Base-by-base conservation (phyloP, 2,113 vertebrate species). In the Notarius quadriscutis region DNA sequence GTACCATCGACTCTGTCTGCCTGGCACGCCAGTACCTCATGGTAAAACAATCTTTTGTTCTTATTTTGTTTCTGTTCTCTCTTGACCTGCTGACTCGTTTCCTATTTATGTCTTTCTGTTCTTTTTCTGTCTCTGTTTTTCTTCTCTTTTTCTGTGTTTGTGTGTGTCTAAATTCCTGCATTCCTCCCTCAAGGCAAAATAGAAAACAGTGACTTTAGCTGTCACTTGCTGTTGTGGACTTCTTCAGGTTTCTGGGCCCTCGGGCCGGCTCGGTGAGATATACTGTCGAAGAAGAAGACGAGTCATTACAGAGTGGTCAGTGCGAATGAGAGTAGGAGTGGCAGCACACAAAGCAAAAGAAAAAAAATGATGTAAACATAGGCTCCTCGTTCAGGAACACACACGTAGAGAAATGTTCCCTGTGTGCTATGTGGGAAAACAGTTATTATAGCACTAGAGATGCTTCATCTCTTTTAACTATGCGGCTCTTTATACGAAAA, bases 11-110 rank as follows among this genome's bases (percentile, higher is more conserved):
- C 92, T 97, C 98, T 14, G 98, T 99, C 90, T 99, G 98, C 94
- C 95, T 99, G 88, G 98, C 98, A 88, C 97, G 98, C 84, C 98
- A 99, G 89, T 99, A 98, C 94, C 97, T 99, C 95, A 99, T 99
- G 98, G 98, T 99, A 95, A 89, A 57, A 41, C 15, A 57, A 20
- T 51, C 51, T 30, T 1, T 41, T 41, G 41, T 41, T 75, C 41
- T 83, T 48, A 8, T 63, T 57, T 25, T 51, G 60, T 50, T 50
- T 79, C 41, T n/a, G 0, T 69, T 75, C 20, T 57, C 30, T 62
- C 67, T 27, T 60, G 50, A 55, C 41, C 48, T 15, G 67, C 7
- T 67, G 6, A 51, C 7, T 69, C 60, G 51, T 53, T 51, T 60
- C 15, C 9, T 81, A 11, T 80, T 22, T 48, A 20, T 50, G 18